Percentiles rank a stretch among this genome's conserved stretches.
Conservation (phyloP, 2,113 vertebrate species). For the Brachionichthys hirsutus region DNA sequence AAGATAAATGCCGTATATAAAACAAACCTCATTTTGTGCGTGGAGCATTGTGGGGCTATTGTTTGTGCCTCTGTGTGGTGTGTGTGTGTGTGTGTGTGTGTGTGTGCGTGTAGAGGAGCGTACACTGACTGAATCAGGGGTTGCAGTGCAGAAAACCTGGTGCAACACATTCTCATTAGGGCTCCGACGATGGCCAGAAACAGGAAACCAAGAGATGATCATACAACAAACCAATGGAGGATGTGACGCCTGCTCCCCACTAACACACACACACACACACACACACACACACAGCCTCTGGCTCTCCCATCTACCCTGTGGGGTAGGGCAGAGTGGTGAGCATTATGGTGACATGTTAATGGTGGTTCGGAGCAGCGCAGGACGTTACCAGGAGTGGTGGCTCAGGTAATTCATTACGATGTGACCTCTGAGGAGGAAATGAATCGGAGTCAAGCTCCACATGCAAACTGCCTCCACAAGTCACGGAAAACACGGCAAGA, state of each 20-base stretch:
- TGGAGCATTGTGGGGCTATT: background rate
- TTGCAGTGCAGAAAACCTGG: conserved; percentile 20
- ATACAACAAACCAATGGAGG: conserved; percentile 53
- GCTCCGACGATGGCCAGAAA: conserved; percentile 14
- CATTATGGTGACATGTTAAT: conserved; percentile 98
- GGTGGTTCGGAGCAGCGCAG: conserved; percentile 79
- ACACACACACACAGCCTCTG: conserved; percentile 78
- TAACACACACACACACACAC: conserved; percentile 48
- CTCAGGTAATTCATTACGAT: conserved; percentile 81
- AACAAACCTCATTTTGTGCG: background rate
- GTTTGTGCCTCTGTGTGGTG: background rate
- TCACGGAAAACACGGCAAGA: conserved; percentile 37
- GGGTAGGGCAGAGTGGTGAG: conserved; percentile 92
- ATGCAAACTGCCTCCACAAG: conserved; percentile 53
- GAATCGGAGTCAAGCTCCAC: conserved; percentile 66
- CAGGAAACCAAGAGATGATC: conserved; percentile 49
- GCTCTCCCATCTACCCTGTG: conserved; percentile 84
- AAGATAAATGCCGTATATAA: too few species aligned
- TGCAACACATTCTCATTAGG: conserved; percentile 42
- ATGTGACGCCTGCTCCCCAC: conserved; percentile 65
- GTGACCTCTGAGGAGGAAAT: conserved; percentile 75
- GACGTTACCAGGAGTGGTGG: conserved; percentile 69
- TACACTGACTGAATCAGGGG: background rate
- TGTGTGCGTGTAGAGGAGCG: background rate
- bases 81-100: background rate